Percentiles rank a stretch among this genome's conserved stretches.
Conservation (phyloP, 2,888 invertebrate genomes). For the Temnothorax unifasciatus region DNA sequence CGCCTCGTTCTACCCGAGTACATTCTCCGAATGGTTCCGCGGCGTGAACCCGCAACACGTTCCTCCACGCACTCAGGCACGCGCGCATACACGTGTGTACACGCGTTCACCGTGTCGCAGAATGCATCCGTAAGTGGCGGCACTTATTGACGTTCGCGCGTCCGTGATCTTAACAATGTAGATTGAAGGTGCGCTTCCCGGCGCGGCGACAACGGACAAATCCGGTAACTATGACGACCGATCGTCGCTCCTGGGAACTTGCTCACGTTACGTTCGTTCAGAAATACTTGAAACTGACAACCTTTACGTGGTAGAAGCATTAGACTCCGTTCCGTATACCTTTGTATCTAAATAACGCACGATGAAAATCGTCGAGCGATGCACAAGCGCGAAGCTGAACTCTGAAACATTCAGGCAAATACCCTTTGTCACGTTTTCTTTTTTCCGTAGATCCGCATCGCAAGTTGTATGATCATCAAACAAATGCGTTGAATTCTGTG, state of each 20-base stretch:
- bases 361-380: background rate
- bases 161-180: slow-evolving; percentile 54
- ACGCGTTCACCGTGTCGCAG: slow-evolving; percentile 48
- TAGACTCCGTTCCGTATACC: background rate
- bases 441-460: background rate
- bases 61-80: slow-evolving; percentile 72
- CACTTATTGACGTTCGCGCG: slow-evolving; percentile 59
- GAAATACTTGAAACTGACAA: slow-evolving; percentile 13
- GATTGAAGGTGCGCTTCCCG: slow-evolving; percentile 50
- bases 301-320: background rate
- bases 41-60: slow-evolving; percentile 75
- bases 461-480: background rate
- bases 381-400: background rate
- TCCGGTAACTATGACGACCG: slow-evolving; percentile 55
- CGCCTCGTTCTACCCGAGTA: slow-evolving; percentile 71
- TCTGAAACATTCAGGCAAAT: background rate
- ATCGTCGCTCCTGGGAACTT: slow-evolving; percentile 44
- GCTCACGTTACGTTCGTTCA: slow-evolving; percentile 40
- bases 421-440: background rate
- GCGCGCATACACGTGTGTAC: slow-evolving; percentile 57
- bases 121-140: slow-evolving; percentile 62
- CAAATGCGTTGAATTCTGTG: background rate
- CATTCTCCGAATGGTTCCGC: slow-evolving; percentile 80
- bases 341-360: background rate
- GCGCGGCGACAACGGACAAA: slow-evolving; percentile 40